Evolutionary conservation across 2,888 invertebrate genomes (phyloP), one percentile per base, ranked within the genome.

Genomic region (Acanthopleura granulata): DNA sequence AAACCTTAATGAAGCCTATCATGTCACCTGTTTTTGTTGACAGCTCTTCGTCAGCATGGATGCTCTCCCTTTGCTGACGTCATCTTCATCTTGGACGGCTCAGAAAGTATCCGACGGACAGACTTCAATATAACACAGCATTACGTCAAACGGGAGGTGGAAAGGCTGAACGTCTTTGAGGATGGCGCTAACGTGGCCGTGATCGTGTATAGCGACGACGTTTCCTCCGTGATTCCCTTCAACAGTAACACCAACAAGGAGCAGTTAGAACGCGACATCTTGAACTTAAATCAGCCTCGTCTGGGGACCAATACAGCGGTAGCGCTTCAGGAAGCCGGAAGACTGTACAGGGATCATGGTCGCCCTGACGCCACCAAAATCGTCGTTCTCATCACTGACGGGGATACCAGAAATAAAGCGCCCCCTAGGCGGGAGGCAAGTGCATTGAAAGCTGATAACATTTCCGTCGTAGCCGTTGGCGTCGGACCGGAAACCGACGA

Each of bases 21-120:
- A 57, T 12, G 57, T 57, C 22, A n/a, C 12, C 18, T 22, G 57
- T 12, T 22, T 57, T n/a, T 57, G 22, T n/a, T 57, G 18, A n/a
- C 57, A 57, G 57, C 12, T 57, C 22, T 57, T 18, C 18, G 57
- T n/a, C 3, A 57, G n/a, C 57, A 57, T 57, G 66, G 29, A 66
- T 66, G 66, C 29, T 66, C 66, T 66, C 66, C 66, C 22, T 66
- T 66, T 27, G 66, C 66, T 66, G 71, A 71, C 40, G 71, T 71
- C 49, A 16, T 71, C 16, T 71, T 71, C 25, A 49, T 71, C 14
- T 4, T 71, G 49, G 71, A 71, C 50, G 71, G 49, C 15, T 71
- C 71, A 9, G 71, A 71, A 49, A 71, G 71, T 71, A 71, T 71
- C 50, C 29, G 18, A 3, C 40, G 27, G 1, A 3, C 22, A 14